phyloP scores from a whole-genome alignment of 2,888 invertebrate genomes.

The Volucella zonaria region DNA sequence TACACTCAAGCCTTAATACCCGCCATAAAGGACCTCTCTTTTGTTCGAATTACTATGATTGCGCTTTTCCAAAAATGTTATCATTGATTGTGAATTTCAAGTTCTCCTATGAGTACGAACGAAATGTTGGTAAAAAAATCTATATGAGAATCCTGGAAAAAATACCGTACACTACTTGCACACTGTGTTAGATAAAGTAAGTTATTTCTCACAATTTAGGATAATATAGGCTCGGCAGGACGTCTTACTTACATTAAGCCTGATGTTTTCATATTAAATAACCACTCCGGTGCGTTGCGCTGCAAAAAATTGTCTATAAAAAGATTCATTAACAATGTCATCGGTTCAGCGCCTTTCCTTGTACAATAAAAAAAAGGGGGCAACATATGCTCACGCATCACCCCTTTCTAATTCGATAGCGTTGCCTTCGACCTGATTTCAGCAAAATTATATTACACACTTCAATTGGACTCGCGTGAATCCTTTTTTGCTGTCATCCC shows the following conservation, averaged over 20 bases:
- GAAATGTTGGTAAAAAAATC: no score
- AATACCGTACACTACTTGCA: no score
- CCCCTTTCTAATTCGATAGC: constrained; percentile 46
- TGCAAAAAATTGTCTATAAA: constrained; percentile 47
- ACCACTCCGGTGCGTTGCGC: constrained; percentile 48
- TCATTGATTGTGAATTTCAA: no score
- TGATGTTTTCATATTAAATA: constrained; percentile 65
- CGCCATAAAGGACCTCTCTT: no score
- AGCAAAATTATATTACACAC: constrained; percentile 29
- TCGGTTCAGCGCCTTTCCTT: constrained; percentile 65
- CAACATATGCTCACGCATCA: constrained; percentile 65
- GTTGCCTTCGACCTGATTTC: constrained; percentile 47
- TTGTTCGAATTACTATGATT: no score
- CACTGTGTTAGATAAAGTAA: constrained; percentile 48
- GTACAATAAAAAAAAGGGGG: constrained; percentile 37
- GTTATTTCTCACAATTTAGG: constrained; percentile 48
- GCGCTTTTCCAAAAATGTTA: no score
- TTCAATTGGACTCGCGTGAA: constrained; percentile 73
- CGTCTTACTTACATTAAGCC: constrained; percentile 50
- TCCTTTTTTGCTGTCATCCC: constrained; percentile 67
- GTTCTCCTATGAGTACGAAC: no score
- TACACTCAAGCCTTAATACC: no score
- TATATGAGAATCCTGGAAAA: no score
- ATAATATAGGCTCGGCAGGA: constrained; percentile 58
- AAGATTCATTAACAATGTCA: constrained; percentile 70